Evolutionary conservation across 1,140 invertebrate genomes (phyloP).

Genomic region (Pseudomyrmex sp.): DNA sequence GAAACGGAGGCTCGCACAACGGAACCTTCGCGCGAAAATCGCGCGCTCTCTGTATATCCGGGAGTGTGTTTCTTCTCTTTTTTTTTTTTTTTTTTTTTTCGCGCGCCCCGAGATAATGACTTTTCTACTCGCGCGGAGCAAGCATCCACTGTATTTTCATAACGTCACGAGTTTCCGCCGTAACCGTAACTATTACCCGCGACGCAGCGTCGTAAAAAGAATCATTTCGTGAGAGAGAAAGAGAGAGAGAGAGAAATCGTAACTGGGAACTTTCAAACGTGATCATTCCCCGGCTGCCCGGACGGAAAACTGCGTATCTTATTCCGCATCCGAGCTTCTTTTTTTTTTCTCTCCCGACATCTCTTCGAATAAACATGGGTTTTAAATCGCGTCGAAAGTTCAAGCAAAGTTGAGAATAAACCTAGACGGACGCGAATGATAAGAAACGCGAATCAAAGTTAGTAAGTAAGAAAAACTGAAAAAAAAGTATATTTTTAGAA

Average conservation of each 20-base stretch:
- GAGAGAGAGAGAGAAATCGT: conserved; percentile 40
- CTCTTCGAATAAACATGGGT: not conserved
- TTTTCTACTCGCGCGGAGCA: conserved; percentile 36
- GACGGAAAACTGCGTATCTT: conserved; percentile 51
- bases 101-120: conserved; percentile 40
- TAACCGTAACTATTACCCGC: conserved; percentile 53
- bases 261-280: conserved; percentile 58
- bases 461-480: not conserved
- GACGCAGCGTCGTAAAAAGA: conserved; percentile 50
- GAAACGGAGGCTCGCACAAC: not conserved
- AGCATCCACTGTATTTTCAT: conserved; percentile 58
- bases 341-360: not conserved
- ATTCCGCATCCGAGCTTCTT: conserved; percentile 4
- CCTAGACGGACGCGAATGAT: conserved; percentile 25
- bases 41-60: not conserved
- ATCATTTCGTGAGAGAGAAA: conserved; percentile 29
- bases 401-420: not conserved
- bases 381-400: conserved; percentile 12
- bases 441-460: too few species aligned
- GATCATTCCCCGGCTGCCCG: conserved; percentile 35
- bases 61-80: too few species aligned
- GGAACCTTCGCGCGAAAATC: not conserved
- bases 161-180: conserved; percentile 56
- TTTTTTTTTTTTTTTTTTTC: not conserved
- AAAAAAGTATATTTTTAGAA: too few species aligned